Evolutionary conservation across 2,888 invertebrate species (phyloP).

Genomic region (Odontomyia ornata): DNA sequence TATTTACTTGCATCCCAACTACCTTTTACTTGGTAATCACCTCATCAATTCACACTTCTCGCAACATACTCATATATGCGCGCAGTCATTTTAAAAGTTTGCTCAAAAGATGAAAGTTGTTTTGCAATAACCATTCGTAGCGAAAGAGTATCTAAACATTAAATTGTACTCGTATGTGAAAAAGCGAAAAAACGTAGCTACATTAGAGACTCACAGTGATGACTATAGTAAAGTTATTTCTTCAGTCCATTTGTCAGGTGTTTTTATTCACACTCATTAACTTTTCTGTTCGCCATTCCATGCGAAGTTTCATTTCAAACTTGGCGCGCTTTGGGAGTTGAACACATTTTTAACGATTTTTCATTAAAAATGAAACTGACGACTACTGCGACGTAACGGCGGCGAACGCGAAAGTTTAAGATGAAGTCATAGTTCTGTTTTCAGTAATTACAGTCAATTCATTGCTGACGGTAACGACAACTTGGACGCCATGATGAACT

Average conservation of each 20-base stretch:
- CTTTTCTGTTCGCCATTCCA: neutral
- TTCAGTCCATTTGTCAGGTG: constrained; percentile 3
- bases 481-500: too few relatives aligned
- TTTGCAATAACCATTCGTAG: neutral
- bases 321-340: neutral
- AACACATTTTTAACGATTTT: neutral
- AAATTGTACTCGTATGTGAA: too few relatives aligned
- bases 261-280: constrained; percentile 20
- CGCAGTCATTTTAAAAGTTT: neutral
- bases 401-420: neutral
- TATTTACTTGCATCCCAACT: neutral
- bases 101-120: constrained; percentile 17
- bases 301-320: neutral
- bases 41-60: neutral
- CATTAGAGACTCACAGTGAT: too few relatives aligned
- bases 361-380: neutral
- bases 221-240: neutral
- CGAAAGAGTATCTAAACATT: too few relatives aligned
- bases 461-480: neutral
- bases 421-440: neutral
- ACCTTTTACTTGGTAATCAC: neutral
- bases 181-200: too few relatives aligned
- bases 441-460: neutral
- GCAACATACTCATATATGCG: too few relatives aligned
- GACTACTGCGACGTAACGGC: too few relatives aligned